Percentiles rank a stretch among this genome's conserved stretches.
Conservation (phyloP, 1,140 invertebrate genomes). For the Drosophila novamexicana region DNA sequence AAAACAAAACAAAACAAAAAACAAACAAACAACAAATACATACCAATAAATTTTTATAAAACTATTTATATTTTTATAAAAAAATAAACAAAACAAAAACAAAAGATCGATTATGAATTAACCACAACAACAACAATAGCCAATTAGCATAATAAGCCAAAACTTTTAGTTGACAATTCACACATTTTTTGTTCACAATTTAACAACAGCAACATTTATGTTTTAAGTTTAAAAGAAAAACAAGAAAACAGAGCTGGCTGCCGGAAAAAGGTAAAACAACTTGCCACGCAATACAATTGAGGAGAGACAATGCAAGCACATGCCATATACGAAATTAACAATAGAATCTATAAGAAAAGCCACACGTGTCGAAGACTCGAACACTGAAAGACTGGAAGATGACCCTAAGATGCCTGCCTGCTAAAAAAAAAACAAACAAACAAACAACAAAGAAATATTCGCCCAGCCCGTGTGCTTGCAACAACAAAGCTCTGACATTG, state of each 20-base stretch:
- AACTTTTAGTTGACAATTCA: constrained; percentile 68
- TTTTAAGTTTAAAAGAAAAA: constrained; percentile 55
- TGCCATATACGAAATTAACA: constrained; percentile 56
- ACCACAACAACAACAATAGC: constrained; percentile 69
- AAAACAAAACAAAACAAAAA: constrained; percentile 52
- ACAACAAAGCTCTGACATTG: neutral
- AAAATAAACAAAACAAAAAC: constrained; percentile 26
- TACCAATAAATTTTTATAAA: constrained; percentile 82
- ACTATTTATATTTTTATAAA: constrained; percentile 84
- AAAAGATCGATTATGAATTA: constrained; percentile 46
- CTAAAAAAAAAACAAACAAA: constrained; percentile 21
- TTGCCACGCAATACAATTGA: constrained; percentile 15
- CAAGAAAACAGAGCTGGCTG: constrained; percentile 51
- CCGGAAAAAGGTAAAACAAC: neutral
- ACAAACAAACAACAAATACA: constrained; percentile 62
- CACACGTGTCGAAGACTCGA: constrained; percentile 14
- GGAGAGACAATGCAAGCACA: constrained; percentile 12
- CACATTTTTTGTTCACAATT: constrained; percentile 61
- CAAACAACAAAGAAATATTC: constrained; percentile 31
- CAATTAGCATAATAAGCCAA: constrained; percentile 81
- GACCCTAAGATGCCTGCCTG: constrained; percentile 61
- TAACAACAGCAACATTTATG: constrained; percentile 76
- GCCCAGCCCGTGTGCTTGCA: constrained; percentile 34
- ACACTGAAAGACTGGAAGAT: constrained; percentile 39
- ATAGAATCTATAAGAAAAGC: constrained; percentile 44